phyloP scores from a whole-genome alignment of 2,113 vertebrate genomes.

The Rhinichthys klamathensis region DNA sequence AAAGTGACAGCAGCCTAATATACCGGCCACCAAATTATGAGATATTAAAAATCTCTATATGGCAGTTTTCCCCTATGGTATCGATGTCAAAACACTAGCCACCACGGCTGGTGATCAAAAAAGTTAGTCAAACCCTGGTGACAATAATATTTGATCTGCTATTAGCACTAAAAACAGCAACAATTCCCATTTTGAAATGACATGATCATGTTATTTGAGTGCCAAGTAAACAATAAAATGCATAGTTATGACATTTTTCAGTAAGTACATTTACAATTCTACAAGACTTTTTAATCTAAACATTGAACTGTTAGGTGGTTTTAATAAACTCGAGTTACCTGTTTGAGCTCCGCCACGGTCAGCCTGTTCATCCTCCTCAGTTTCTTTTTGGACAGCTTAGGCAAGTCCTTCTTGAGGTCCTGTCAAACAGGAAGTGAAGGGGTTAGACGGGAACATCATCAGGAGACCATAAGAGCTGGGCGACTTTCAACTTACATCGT shows the following conservation, averaged over 20 bases:
- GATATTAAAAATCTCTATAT: no score
- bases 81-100: no score
- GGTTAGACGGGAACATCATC: neutral
- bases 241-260: no score
- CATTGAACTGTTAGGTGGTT: neutral
- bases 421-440: conserved; percentile 56
- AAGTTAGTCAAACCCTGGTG: no score
- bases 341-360: conserved; percentile 94
- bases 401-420: conserved; percentile 82
- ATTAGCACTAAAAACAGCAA: neutral
- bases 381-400: conserved; percentile 96
- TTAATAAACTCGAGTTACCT: conserved; percentile 75
- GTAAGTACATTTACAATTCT: neutral
- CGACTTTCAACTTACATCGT: conserved; percentile 67
- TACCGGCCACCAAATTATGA: no score
- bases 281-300: neutral
- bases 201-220: neutral
- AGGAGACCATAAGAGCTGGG: neutral
- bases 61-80: no score
- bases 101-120: no score
- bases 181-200: neutral
- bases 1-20: no score
- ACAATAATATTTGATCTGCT: neutral
- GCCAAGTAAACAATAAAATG: neutral
- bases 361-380: conserved; percentile 92